Evolutionary conservation across 2,113 vertebrate genomes (phyloP).

Genomic region (Heterochromis multidens): DNA sequence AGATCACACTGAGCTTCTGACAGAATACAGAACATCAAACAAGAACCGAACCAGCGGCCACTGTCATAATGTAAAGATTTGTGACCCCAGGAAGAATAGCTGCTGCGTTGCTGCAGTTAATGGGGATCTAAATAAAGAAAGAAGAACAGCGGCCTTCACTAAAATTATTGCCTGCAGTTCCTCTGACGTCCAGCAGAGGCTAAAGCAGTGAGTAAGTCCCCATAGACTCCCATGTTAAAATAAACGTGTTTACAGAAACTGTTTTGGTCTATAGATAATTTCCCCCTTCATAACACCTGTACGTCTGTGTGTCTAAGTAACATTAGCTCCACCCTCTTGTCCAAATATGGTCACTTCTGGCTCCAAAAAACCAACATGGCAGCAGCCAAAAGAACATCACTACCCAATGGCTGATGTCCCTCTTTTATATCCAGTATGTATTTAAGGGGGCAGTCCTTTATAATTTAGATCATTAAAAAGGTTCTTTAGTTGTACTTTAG

Average conservation of each 20-base stretch:
- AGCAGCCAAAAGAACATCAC: background rate
- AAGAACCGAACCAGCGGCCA: no score
- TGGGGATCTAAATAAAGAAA: no score
- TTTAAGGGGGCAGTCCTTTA: no score
- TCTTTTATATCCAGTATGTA: background rate
- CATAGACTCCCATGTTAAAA: background rate
- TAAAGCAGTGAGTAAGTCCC: background rate
- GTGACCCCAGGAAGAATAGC: no score
- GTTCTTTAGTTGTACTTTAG: background rate
- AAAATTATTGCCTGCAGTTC: background rate
- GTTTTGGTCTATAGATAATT: background rate
- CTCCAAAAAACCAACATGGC: background rate
- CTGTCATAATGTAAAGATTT: no score
- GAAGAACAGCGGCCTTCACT: no score
- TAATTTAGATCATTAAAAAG: background rate
- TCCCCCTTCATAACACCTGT: background rate
- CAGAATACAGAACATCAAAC: background rate
- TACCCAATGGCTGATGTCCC: background rate
- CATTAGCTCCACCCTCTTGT: background rate
- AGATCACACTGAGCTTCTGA: background rate
- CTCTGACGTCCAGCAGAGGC: background rate
- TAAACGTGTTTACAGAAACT: background rate
- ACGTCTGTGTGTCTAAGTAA: no score
- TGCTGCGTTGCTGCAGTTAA: no score
- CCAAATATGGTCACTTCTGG: background rate